phyloP scores from a whole-genome alignment of 1,140 invertebrate genomes.

The roundworm (Caenorhabditis elegans) region DNA sequence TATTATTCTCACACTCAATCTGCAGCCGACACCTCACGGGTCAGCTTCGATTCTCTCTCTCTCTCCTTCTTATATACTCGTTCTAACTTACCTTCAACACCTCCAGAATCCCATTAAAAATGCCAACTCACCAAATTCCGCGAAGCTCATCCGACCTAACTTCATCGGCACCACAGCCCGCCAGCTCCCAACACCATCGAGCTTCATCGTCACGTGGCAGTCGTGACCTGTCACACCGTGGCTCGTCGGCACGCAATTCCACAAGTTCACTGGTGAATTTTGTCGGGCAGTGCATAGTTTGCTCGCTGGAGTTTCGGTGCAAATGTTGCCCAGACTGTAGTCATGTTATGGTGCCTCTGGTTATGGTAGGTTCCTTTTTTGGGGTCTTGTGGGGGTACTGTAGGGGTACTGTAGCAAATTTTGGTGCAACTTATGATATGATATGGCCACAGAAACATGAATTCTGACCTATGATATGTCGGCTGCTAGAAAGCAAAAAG shows the following conservation, averaged over 20 bases:
- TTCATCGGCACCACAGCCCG: too few species aligned
- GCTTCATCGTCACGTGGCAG: not conserved
- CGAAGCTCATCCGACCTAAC: slow-evolving; percentile 32
- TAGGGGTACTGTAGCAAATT: too few species aligned
- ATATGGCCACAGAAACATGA: too few species aligned
- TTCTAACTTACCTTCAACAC: too few species aligned
- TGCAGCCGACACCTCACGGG: too few species aligned
- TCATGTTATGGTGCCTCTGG: slow-evolving; percentile 14
- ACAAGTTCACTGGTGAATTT: slow-evolving; percentile 13
- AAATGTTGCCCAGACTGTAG: slow-evolving; percentile 8
- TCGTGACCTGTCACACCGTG: not conserved
- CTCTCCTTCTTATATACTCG: too few species aligned
- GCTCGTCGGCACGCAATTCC: slow-evolving; percentile 1
- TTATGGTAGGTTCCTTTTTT: not conserved
- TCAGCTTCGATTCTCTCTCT: too few species aligned
- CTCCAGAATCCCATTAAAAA: not conserved
- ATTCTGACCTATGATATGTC: too few species aligned
- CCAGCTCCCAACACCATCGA: not conserved
- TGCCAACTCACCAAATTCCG: slow-evolving; percentile 24
- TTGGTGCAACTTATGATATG: too few species aligned
- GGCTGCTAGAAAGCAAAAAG: too few species aligned
- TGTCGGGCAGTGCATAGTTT: slow-evolving; percentile 21
- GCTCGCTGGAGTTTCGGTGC: slow-evolving; percentile 18
- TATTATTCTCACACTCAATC: too few species aligned
- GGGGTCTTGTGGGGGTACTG: too few species aligned